Base-by-base conservation (phyloP, 2,113 vertebrate genomes). In the Pangasianodon gigas region DNA sequence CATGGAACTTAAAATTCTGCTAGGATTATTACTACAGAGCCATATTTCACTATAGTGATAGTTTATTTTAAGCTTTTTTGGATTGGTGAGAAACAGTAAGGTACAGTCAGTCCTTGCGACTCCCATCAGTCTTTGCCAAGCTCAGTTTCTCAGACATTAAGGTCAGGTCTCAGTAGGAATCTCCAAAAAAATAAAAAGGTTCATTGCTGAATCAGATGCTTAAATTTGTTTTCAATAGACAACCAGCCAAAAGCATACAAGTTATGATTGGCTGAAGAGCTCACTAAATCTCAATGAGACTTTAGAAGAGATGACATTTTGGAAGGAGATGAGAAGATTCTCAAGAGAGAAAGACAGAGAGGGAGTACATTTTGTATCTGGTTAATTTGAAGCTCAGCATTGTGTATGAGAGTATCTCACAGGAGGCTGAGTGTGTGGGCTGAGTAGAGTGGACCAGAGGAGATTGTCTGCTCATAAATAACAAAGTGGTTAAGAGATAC, bases 201-300 rank as follows among this genome's bases (percentile, higher is more conserved):
- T 54, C 75, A 21, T 75, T 46, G 24, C 69, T 77, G 89, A 84
- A 84, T 87, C 58, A 37, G n/a, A 80, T 62, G 65, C 89, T 88
- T 19, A n/a, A 80, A 77, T 87, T 69, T 87, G 79, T 90, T 90
- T 86, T 85, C 75, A 60, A 26, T 79, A 71, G 19, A 60, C 37
- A 48, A 21, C 19, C 56, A 87, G 87, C 89, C 91, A 90, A 79
- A 54, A 87, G 16, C 84, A 52, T 75, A 51, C 52, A 87, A 54
- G 79, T 92, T 92, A 84, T 89, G 89, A 87, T 89, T 92, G 91
- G 89, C 89, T 26, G 9, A 89, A 83, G 65, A 62, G 80, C 51
- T 89, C 91, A 44, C 21, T 92, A 92, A 92, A 90, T 92, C 91
- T 89, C 67, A 18, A 67, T 13, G 74, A 46, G 86, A n/a, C 29